A percentile compares a stretch with the other conserved stretches of the same genome.
Evolutionary conservation across 2,113 vertebrate genomes (phyloP).

Genomic region (Callopanchax toddi): DNA sequence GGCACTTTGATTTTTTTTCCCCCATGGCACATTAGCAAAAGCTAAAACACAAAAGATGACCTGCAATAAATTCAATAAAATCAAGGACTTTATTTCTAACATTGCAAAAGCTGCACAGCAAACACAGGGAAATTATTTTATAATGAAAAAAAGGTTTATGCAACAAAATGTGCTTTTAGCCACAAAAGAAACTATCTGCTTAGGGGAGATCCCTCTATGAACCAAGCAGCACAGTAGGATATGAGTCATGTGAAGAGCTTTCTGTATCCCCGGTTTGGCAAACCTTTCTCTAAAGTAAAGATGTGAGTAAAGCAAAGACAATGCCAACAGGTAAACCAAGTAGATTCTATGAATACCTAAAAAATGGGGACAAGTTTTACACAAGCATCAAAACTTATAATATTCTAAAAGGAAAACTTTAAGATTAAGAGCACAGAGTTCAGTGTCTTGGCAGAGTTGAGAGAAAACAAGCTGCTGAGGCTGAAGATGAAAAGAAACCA

Average conservation of each 20-base stretch:
- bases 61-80: slow-evolving; percentile 30
- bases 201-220: slow-evolving; percentile 8
- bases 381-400: neutral
- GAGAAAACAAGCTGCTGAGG: no score
- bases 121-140: neutral
- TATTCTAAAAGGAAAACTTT: neutral
- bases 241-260: slow-evolving; percentile 29
- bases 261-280: neutral
- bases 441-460: neutral
- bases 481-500: neutral
- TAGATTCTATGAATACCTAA: neutral
- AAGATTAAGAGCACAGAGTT: neutral
- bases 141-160: slow-evolving; percentile 17
- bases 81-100: slow-evolving; percentile 6
- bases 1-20: slow-evolving; percentile 43
- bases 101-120: neutral
- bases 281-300: neutral
- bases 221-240: slow-evolving; percentile 8
- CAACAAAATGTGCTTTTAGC: slow-evolving; percentile 28
- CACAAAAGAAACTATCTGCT: slow-evolving; percentile 10
- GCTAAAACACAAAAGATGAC: slow-evolving; percentile 22
- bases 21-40: slow-evolving; percentile 21
- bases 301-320: neutral
- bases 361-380: neutral
- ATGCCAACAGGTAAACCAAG: slow-evolving; percentile 10